Conservation (phyloP, 1,140 invertebrate species). For the Aphelinus certus region DNA sequence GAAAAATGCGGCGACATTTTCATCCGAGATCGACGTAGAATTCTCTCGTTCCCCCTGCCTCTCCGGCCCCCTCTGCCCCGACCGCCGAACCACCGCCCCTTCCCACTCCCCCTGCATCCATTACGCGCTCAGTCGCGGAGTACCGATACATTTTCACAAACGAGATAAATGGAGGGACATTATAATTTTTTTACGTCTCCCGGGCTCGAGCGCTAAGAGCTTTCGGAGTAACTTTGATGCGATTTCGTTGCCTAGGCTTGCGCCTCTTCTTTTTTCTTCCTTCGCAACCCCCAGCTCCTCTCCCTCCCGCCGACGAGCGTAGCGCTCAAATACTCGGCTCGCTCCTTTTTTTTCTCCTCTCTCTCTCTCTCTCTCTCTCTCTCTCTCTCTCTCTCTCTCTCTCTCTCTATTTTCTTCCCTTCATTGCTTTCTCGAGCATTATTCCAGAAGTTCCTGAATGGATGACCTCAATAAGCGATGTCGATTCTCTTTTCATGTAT, state of each 20-base stretch:
- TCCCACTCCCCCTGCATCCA: background rate
- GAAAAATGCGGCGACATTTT: constrained; percentile 28
- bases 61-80: background rate
- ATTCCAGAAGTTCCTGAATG: constrained; percentile 10
- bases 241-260: constrained; percentile 2
- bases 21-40: constrained; percentile 1
- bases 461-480: constrained; percentile 15
- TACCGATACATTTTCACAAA: constrained; percentile 21
- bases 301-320: too few relatives aligned
- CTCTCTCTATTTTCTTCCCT: background rate
- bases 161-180: constrained; percentile 30
- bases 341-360: constrained; percentile 1
- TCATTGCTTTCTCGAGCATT: constrained; percentile 1
- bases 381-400: too few relatives aligned
- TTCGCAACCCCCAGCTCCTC: too few relatives aligned
- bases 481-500: background rate
- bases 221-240: constrained; percentile 31
- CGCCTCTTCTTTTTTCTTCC: too few relatives aligned
- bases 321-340: too few relatives aligned
- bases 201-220: constrained; percentile 1
- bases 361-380: too few relatives aligned
- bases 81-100: too few relatives aligned
- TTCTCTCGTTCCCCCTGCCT: background rate
- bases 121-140: constrained; percentile 1
- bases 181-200: constrained; percentile 25